Conservation (phyloP, 2,888 invertebrate genomes). For the Amorpha juglandis region DNA sequence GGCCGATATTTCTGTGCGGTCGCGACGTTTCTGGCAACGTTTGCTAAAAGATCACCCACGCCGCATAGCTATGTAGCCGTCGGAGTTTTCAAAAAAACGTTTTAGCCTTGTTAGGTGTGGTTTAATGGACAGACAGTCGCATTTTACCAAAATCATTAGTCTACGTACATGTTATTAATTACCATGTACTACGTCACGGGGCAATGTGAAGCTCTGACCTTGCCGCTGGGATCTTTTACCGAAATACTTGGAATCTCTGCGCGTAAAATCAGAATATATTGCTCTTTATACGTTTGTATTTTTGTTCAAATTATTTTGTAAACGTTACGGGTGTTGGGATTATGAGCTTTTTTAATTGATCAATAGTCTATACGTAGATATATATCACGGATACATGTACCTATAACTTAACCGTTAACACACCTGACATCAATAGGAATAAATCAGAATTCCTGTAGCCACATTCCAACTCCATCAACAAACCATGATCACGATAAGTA, state of each 20-base stretch:
- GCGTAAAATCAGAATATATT: slow-evolving; percentile 16
- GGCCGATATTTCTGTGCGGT: slow-evolving; percentile 60
- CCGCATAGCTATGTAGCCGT: slow-evolving; percentile 38
- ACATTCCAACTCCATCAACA: too few relatives aligned
- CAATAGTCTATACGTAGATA: background rate
- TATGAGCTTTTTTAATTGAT: background rate
- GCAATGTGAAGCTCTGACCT: slow-evolving; percentile 2
- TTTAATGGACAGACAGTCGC: background rate
- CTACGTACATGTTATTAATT: slow-evolving; percentile 5
- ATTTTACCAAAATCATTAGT: background rate
- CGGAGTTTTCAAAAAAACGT: slow-evolving; percentile 22
- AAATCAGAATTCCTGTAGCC: too few relatives aligned
- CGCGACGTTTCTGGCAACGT: slow-evolving; percentile 58
- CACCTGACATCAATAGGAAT: too few relatives aligned
- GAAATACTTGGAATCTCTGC: slow-evolving; percentile 17
- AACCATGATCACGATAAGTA: too few relatives aligned
- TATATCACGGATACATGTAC: too few relatives aligned
- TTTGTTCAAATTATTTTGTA: background rate
- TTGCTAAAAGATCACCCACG: slow-evolving; percentile 50
- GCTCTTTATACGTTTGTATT: background rate
- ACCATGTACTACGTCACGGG: background rate
- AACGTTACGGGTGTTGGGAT: too few relatives aligned
- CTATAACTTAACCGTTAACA: too few relatives aligned
- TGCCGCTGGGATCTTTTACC: slow-evolving; percentile 15
- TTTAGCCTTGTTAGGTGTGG: slow-evolving; percentile 2